These are phyloP conservation scores for Rhinopomastus cyanomelas DNA, from an alignment of 2,113 vertebrate genomes.

Conservation along the genomic window DNA sequence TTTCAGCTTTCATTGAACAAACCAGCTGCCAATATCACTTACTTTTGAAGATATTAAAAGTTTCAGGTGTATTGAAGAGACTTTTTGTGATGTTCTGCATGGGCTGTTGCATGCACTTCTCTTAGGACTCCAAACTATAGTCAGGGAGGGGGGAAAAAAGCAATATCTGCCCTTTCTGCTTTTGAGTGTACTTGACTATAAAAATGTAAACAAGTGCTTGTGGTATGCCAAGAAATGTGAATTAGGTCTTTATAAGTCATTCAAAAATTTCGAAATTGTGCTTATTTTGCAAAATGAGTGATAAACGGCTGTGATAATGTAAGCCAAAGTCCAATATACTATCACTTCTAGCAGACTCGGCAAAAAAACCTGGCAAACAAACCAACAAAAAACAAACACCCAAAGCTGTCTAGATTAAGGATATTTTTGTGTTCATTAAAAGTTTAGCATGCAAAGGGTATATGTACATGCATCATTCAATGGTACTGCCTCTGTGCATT, in stretches of 20 bases:
- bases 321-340: constrained; percentile 13
- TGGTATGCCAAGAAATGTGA: background rate
- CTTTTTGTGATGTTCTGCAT: background rate
- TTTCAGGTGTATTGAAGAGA: constrained; percentile 10
- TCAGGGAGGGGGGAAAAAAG: background rate
- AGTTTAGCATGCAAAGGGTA: background rate
- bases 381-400: background rate
- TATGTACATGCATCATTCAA: background rate
- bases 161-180: constrained; percentile 21
- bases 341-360: background rate
- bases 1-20: background rate
- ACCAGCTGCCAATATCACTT: constrained; percentile 3
- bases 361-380: background rate
- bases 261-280: constrained; percentile 39
- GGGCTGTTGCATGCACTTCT: background rate
- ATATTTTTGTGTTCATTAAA: constrained; percentile 4
- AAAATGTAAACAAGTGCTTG: background rate
- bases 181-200: background rate
- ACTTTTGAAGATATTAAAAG: background rate
- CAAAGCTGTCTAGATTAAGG: background rate
- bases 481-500: background rate
- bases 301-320: background rate
- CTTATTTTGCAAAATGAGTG: constrained; percentile 40
- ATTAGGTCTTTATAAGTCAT: constrained; percentile 31
- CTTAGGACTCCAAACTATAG: background rate